These are phyloP conservation scores for Hippopotamyrus pictus DNA, from an alignment of 2,797 vertebrate genomes.

Conservation along the genomic window DNA sequence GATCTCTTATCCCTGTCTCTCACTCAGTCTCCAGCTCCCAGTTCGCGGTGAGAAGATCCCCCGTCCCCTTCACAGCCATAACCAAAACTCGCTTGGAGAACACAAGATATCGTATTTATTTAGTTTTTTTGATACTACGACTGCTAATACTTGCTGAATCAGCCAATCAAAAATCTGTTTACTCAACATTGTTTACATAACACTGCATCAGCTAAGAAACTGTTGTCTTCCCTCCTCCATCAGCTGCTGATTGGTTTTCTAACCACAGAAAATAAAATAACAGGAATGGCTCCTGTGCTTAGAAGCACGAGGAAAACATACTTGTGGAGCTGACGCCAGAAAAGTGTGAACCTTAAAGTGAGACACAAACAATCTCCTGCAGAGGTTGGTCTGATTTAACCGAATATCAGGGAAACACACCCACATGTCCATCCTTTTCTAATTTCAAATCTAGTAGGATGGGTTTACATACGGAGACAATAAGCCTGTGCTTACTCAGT, in stretches of 20 bases:
- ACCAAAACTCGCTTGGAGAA: slow-evolving; percentile 65
- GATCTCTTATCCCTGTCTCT: slow-evolving; percentile 7
- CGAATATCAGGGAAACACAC: background rate
- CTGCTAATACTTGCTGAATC: slow-evolving; percentile 55
- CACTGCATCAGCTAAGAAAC: slow-evolving; percentile 61
- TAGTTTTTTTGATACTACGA: slow-evolving; percentile 50
- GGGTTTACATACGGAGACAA: background rate
- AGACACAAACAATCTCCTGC: background rate
- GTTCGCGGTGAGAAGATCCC: slow-evolving; percentile 56
- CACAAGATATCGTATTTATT: slow-evolving; percentile 38
- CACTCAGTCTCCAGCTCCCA: slow-evolving; percentile 52
- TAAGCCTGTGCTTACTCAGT: background rate
- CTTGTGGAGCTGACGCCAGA: background rate
- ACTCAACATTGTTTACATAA: slow-evolving; percentile 69
- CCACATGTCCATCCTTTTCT: background rate
- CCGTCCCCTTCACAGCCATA: slow-evolving; percentile 58
- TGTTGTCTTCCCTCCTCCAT: slow-evolving; percentile 62
- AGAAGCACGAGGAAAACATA: slow-evolving; percentile 41
- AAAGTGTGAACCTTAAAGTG: background rate
- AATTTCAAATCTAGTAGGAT: background rate
- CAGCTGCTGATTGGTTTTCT: slow-evolving; percentile 58
- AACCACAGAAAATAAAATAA: slow-evolving; percentile 60
- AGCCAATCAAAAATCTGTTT: slow-evolving; percentile 63
- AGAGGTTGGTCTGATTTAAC: slow-evolving; percentile 1
- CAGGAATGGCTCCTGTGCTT: slow-evolving; percentile 59